phyloP scores from a whole-genome alignment of 2,797 vertebrate species.

The Xenentodon cancila region DNA sequence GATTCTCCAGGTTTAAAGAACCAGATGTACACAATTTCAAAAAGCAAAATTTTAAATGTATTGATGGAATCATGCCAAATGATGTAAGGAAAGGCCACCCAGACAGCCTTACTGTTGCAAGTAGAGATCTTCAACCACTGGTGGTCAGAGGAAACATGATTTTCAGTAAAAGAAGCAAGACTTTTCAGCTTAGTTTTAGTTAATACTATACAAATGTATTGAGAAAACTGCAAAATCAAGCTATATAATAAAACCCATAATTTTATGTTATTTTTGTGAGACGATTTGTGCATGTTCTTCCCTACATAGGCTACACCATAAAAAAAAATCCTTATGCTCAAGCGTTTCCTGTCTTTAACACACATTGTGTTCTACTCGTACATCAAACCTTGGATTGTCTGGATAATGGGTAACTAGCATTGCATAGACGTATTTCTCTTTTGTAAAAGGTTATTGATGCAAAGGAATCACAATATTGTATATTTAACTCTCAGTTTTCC shows the following conservation, averaged over 20 bases:
- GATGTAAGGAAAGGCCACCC: background rate
- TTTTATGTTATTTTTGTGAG: constrained; percentile 15
- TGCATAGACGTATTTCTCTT: constrained; percentile 26
- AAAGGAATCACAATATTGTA: background rate
- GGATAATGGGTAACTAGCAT: constrained; percentile 35
- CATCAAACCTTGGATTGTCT: constrained; percentile 28
- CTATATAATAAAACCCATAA: constrained; percentile 11
- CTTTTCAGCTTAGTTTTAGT: constrained; percentile 45
- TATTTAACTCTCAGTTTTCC: constrained; percentile 13
- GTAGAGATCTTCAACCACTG: constrained; percentile 31
- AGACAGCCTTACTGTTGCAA: constrained; percentile 2
- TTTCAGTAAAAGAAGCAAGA: constrained; percentile 17
- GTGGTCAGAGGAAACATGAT: constrained; percentile 31
- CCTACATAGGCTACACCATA: constrained; percentile 11
- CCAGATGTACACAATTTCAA: background rate
- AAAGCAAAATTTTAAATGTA: background rate
- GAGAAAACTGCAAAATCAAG: constrained; percentile 4
- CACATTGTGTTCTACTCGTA: constrained; percentile 22
- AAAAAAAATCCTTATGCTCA: background rate
- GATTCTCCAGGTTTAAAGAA: background rate
- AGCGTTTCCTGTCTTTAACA: constrained; percentile 4
- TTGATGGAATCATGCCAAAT: background rate
- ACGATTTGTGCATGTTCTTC: constrained; percentile 29
- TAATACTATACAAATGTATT: background rate
- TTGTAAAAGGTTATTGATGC: background rate